Base-by-base conservation (phyloP, 2,888 invertebrate genomes). In the Hermodice carunculata region DNA sequence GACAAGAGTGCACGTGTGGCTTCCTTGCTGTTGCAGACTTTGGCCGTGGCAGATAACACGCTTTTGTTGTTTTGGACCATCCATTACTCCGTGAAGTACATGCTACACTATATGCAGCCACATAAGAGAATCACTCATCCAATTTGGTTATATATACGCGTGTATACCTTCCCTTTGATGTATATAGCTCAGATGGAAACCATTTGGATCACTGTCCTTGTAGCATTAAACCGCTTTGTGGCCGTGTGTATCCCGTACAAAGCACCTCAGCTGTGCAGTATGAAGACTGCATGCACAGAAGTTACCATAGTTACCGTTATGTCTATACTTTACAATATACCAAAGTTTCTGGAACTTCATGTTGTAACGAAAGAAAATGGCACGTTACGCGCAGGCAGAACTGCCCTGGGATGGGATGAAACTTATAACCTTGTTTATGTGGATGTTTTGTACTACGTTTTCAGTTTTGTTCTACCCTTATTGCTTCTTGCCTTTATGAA, bases 201-300 rank as follows among this genome's bases (percentile, higher is more conserved):
- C 40, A 73, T 73, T 40, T 73, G 73, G 73, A 53, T 69, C 28
- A 71, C 71, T 0, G 73, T 73, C 11, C 66, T 71, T 34, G 64
- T 73, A 8, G 73, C 73, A 1, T 46, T 73, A 28, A 73, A 73
- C 58, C 73, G 73, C 59, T 73, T 63, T 63, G 65, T 73, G 62
- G 73, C 73, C n/a, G 70, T 73, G 24, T 73, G 73, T 37, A 5
- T 70, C 31, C 73, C 73, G 6, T 73, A 73, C 68, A 42, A 54
- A 14, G 73, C 70, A 0, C 66, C 69, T 1, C 67, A 66, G 28
- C 66, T 70, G 28, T 73, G 71, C 22, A 67, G 62, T 34, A 67
- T 70, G n/a, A 51, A 48, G 37, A 70, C 65, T 32, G 71, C 73
- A 28, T 65, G 68, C 42, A 69, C 64, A 26, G 64, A 67, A 37